These are phyloP conservation scores for Xenopus borealis DNA, from an alignment of 2,113 vertebrate genomes.

Conservation along the genomic window DNA sequence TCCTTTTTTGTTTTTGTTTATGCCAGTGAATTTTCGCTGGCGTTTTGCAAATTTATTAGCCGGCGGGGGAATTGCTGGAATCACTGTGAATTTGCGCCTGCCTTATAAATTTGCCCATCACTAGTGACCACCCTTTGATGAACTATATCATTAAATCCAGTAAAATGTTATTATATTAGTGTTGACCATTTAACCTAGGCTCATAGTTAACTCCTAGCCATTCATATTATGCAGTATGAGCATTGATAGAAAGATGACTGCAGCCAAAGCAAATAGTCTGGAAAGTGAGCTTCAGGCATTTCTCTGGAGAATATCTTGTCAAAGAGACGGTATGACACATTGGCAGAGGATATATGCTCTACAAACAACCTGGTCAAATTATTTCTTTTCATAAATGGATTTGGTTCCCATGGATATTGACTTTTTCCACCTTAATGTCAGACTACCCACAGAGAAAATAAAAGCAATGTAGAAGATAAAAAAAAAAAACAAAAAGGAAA, in stretches of 20 bases:
- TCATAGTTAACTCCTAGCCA: neutral
- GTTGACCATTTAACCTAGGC: too few relatives aligned
- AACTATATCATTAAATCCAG: too few relatives aligned
- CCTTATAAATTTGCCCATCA: too few relatives aligned
- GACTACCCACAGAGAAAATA: conserved; percentile 14
- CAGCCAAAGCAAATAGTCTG: conserved; percentile 12
- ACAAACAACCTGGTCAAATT: conserved; percentile 31
- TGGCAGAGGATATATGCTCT: conserved; percentile 8
- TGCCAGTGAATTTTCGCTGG: too few relatives aligned
- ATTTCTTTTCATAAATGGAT: conserved; percentile 27
- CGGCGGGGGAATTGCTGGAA: too few relatives aligned
- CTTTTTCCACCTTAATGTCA: conserved; percentile 33
- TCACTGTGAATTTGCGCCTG: too few relatives aligned
- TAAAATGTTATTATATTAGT: too few relatives aligned
- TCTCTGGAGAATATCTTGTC: conserved; percentile 10
- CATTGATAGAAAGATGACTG: neutral
- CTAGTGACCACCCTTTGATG: too few relatives aligned
- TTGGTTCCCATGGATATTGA: conserved; percentile 27
- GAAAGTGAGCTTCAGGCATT: neutral
- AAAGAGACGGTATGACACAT: conserved; percentile 30
- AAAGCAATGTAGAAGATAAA: neutral
- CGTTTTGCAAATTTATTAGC: too few relatives aligned
- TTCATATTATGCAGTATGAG: conserved; percentile 11
- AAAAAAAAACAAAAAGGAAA: neutral
- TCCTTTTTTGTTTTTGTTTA: too few relatives aligned